Evolutionary conservation across 2,797 vertebrate genomes (phyloP), one percentile per base, ranked within the genome.

Genomic region (Amblyopsis hoosieri): DNA sequence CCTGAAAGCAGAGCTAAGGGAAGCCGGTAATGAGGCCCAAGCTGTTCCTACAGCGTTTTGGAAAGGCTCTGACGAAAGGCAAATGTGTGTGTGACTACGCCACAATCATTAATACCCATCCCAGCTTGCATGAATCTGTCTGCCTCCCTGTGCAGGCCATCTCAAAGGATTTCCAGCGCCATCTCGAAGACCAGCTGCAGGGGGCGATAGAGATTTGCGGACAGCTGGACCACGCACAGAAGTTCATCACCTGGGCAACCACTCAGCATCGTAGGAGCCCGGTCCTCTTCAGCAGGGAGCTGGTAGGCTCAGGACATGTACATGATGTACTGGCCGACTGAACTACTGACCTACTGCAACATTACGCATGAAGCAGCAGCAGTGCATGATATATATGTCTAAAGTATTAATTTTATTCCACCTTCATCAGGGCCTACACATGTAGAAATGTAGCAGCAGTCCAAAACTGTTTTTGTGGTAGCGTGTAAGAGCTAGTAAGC

Each of bases 281-380:
- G 2, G 95, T 99, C 78, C 94, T 99, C 79, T 99, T 99, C 94
- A 99, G 96, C 83, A 97, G 95, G 84, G 95, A 97, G 63, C 89
- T 98, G 95, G 97, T 99, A 94, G 71, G 92, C 78, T 17, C 55
- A 62, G 54, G 62, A 60, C 45, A 65, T 8, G 15, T 29, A 29
- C 3, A 13, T 54, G 29, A 67, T 33, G 72, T 69, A 62, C 74
- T 13, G 17, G 55, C 7, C 3, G 23, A 29, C 23, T 29, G 23
- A 29, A 29, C 23, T 60, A n/a, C 13, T 45, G 57, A 55, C 62
- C n/a, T 5, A 54, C 5, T 62, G 13, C 23, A 64, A 54, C 60
- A 73, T 46, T 66, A 42, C 37, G 2, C 23, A 29, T 29, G 23
- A 29, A 29, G 23, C 23, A 29, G 23, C 23, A 29, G 23, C 23